Base-by-base conservation (phyloP, 2,888 invertebrate species). In the Eugnorisma glareosa region DNA sequence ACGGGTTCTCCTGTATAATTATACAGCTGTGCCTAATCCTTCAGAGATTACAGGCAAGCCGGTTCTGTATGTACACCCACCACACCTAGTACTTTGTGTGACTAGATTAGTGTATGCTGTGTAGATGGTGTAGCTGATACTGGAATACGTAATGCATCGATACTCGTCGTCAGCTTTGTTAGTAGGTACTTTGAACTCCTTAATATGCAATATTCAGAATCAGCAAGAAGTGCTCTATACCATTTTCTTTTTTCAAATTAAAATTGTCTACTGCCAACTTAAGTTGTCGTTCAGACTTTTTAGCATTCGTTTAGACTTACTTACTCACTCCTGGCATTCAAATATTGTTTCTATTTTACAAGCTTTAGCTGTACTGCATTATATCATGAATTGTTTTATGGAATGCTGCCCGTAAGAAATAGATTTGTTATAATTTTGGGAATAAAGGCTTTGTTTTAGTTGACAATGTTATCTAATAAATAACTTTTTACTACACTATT, bases 1-100 rank as follows among this genome's bases (percentile, higher is more conserved):
- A 54, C 40, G 43, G n/a, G 67, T 77, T 51, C 7, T 15, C 40
- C 63, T 18, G 63, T 43, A 31, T 67, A 67, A 28, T 82, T 63
- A 67, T 45, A 61, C 67, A 74, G 51, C 28, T 74, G 31, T 21
- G 24, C 24, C 11, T 72, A 68, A 86, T 74, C 68, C 64, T 71
- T 67, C 5, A n/a, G 61, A 71, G 73, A 77, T 86, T 77, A 86
- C 45, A 61, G 59, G 15, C n/a, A 45, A 67, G 45, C 59, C 45
- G 28, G 61, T 73, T 73, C 24, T 24, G 37, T 57, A 51, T 54
- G 54, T 67, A 54, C 48, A 68, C 43, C 59, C 31, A 71, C 13
- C 43, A 43, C 51, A 45, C 7, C 54, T n/a, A 35, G 31, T 54
- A 70, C 67, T n/a, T n/a, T n/a, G 21, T 37, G 67, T 35, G 48